phyloP scores from a whole-genome alignment of 2,797 vertebrate species.

The Microchirus variegatus region DNA sequence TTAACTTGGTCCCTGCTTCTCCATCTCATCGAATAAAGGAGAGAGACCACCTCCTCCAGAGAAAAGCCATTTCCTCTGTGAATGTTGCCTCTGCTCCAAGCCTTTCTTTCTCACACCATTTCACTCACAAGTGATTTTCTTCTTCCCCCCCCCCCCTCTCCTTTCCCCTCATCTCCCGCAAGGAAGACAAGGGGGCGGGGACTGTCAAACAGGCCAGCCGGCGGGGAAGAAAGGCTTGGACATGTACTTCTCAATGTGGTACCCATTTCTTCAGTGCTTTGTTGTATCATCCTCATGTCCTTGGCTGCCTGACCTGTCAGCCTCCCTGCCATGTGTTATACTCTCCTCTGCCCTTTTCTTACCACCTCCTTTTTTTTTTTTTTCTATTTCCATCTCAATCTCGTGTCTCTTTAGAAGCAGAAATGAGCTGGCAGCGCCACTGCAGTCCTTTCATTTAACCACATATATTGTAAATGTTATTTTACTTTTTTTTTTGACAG shows the following conservation, averaged over 20 bases:
- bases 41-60: conserved; percentile 33
- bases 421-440: conserved; percentile 19
- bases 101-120: conserved; percentile 67
- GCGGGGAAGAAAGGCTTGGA: conserved; percentile 19
- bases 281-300: conserved; percentile 38
- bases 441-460: conserved; percentile 12
- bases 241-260: conserved; percentile 9
- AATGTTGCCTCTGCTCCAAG: conserved; percentile 53
- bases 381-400: conserved; percentile 23
- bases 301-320: conserved; percentile 39
- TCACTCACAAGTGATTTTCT: conserved; percentile 63
- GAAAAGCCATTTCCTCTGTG: conserved; percentile 63
- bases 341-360: conserved; percentile 14
- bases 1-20: conserved; percentile 29
- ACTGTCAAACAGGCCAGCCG: conserved; percentile 22
- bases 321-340: conserved; percentile 14
- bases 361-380: neutral
- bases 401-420: conserved; percentile 15
- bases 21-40: conserved; percentile 55
- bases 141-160: neutral
- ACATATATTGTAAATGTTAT: conserved; percentile 15
- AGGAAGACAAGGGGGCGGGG: conserved; percentile 23
- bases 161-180: conserved; percentile 30
- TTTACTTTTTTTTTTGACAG: neutral
- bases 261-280: conserved; percentile 13